Conservation (phyloP, 2,113 vertebrate genomes). For the Sebastes fasciatus region DNA sequence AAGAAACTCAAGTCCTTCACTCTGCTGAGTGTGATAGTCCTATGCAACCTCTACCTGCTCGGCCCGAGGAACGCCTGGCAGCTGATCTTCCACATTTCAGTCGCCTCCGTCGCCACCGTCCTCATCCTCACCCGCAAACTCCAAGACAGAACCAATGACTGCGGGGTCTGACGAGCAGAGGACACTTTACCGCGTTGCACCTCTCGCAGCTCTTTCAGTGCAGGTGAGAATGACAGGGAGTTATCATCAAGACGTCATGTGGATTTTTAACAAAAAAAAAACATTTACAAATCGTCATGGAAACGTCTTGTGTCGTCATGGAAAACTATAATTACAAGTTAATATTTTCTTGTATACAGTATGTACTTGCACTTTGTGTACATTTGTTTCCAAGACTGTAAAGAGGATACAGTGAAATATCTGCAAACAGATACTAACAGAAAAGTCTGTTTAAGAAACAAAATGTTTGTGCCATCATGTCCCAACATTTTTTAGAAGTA, state of each 20-base stretch:
- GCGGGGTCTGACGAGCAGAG: slow-evolving; percentile 85
- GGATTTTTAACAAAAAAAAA: slow-evolving; percentile 33
- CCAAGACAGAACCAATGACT: slow-evolving; percentile 87
- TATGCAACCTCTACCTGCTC: slow-evolving; percentile 90
- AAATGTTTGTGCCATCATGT: slow-evolving; percentile 13
- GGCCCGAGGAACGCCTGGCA: slow-evolving; percentile 93
- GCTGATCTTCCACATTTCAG: slow-evolving; percentile 91
- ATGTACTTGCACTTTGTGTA: slow-evolving; percentile 55
- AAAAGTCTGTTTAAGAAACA: neutral
- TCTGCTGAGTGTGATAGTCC: slow-evolving; percentile 83
- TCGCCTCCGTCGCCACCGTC: slow-evolving; percentile 88
- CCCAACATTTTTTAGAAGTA: neutral
- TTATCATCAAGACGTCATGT: neutral
- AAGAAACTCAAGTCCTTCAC: slow-evolving; percentile 87
- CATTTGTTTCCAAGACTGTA: slow-evolving; percentile 30
- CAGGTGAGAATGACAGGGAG: slow-evolving; percentile 22
- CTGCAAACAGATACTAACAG: neutral
- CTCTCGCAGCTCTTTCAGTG: neutral
- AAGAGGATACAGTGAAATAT: slow-evolving; percentile 10
- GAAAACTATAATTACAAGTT: slow-evolving; percentile 8
- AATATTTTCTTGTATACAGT: slow-evolving; percentile 12
- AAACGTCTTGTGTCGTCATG: neutral
- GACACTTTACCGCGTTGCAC: neutral
- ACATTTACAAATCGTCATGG: neutral
- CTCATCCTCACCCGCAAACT: slow-evolving; percentile 90